Percentiles rank a stretch among this genome's conserved stretches.
Evolutionary conservation across 2,888 invertebrate genomes (phyloP).

Genomic region (Papilio demoleus): DNA sequence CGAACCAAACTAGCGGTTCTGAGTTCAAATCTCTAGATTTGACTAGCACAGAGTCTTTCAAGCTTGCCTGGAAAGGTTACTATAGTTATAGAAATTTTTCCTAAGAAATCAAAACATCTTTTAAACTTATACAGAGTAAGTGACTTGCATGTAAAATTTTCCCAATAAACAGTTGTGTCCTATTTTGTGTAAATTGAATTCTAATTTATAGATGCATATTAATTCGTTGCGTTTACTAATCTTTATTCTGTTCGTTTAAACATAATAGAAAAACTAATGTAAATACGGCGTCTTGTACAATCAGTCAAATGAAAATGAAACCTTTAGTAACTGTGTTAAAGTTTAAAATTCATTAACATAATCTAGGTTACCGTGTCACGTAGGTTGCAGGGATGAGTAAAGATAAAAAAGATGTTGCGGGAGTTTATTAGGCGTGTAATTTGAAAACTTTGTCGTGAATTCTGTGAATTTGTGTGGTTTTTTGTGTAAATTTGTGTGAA

Average conservation of each 20-base stretch:
- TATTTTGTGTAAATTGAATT: too few relatives aligned
- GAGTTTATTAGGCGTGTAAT: slow-evolving; percentile 45
- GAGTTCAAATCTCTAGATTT: too few relatives aligned
- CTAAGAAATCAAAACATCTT: too few relatives aligned
- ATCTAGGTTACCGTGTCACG: slow-evolving; percentile 34
- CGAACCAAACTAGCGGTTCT: neutral
- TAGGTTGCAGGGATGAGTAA: slow-evolving; percentile 42
- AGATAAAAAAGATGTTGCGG: slow-evolving; percentile 42
- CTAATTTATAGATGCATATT: too few relatives aligned
- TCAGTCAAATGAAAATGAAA: slow-evolving; percentile 30
- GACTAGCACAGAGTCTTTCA: too few relatives aligned
- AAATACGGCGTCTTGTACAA: neutral
- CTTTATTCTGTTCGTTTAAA: neutral
- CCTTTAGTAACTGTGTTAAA: slow-evolving; percentile 51
- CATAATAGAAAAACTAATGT: neutral
- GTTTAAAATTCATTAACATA: slow-evolving; percentile 49
- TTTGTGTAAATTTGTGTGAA: slow-evolving; percentile 19
- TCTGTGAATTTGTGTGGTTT: slow-evolving; percentile 22
- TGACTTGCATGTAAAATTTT: too few relatives aligned
- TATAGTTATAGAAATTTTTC: too few relatives aligned
- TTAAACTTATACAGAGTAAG: too few relatives aligned
- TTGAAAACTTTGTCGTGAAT: slow-evolving; percentile 37
- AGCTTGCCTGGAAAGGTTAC: too few relatives aligned
- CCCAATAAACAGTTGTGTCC: too few relatives aligned
- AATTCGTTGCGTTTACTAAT: too few relatives aligned